Base-by-base conservation (phyloP, 2,113 vertebrate species). In the Percopsis transmontana region DNA sequence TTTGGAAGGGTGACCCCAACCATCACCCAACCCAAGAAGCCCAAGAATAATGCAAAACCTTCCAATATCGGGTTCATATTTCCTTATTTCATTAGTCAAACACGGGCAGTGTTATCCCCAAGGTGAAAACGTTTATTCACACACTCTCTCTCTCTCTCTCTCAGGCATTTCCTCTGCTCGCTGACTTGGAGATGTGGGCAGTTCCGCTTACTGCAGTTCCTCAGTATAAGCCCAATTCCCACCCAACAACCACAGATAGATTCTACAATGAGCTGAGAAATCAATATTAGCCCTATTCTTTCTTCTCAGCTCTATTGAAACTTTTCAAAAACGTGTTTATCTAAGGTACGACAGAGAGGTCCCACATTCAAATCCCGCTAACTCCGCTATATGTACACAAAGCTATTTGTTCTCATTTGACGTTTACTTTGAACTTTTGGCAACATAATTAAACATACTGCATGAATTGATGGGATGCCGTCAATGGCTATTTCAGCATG, bases 11-110 rank as follows among this genome's bases (percentile, higher is more conserved):
- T 57, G 1, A 90, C 2, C 8, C 84, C 86, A 8, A 84, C 81
- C 86, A 90, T 87, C n/a, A 89, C 52, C 88, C 89, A 92, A 44
- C 63, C 79, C 59, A 86, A 39, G 77, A 93, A 87, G 11, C 84
- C 89, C 68, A 92, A 42, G 18, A 90, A 71, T 51, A 84, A 81
- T 11, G 82, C 86, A 38, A 89, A 58, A 20, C 79, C 87, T 72
- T 92, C 88, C 24, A 90, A 82, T 54, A 71, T 55, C 0, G 82
- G 27, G 55, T 90, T 87, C 85, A 91, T 89, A 53, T 66, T 68
- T 47, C 44, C 66, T 66, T 58, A 2, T 50, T 59, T 72, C 48
- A 44, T 74, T 40, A 24, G 2, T 55, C 54, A 11, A 44, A 44
- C 7, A 8, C 2, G 20, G 58, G 15, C 47, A 1, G 5, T 69